phyloP scores from a whole-genome alignment of 2,888 invertebrate species.

The Cerastis rubricosa region DNA sequence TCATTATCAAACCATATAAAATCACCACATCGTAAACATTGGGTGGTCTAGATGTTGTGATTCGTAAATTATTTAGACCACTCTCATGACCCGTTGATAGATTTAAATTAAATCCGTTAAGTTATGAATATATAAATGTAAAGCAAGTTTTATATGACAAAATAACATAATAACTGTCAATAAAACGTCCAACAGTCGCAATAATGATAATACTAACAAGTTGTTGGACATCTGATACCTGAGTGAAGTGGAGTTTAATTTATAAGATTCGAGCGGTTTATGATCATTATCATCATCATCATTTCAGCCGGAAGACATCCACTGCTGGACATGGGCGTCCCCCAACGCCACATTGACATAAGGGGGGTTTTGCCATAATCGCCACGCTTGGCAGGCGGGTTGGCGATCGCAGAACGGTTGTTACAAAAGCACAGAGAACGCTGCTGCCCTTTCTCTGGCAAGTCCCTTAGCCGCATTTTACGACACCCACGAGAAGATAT shows the following conservation, averaged over 20 bases:
- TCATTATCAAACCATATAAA: slow-evolving; percentile 41
- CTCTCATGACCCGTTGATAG: slow-evolving; percentile 44
- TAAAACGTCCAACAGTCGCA: slow-evolving; percentile 77
- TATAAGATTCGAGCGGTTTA: slow-evolving; percentile 35
- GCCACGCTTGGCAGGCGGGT: no score
- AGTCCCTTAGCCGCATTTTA: no score
- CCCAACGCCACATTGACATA: no score
- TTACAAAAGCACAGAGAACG: no score
- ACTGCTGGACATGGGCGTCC: no score
- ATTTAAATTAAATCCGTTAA: slow-evolving; percentile 60
- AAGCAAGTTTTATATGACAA: slow-evolving; percentile 72
- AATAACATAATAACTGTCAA: slow-evolving; percentile 81
- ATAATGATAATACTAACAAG: slow-evolving; percentile 80
- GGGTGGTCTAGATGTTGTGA: slow-evolving; percentile 64
- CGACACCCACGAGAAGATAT: no score
- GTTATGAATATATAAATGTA: slow-evolving; percentile 68
- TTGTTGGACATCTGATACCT: slow-evolving; percentile 82
- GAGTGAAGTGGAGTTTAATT: slow-evolving; percentile 66
- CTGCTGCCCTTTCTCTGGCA: no score
- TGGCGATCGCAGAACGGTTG: no score
- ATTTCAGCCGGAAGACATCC: no score
- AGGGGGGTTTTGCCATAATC: no score
- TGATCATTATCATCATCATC: no score
- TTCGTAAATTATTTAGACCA: slow-evolving; percentile 42
- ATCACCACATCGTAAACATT: slow-evolving; percentile 51